Evolutionary conservation across 1,140 invertebrate species (phyloP), one percentile per base, ranked within the genome.

Genomic region (Onthophagus taurus): DNA sequence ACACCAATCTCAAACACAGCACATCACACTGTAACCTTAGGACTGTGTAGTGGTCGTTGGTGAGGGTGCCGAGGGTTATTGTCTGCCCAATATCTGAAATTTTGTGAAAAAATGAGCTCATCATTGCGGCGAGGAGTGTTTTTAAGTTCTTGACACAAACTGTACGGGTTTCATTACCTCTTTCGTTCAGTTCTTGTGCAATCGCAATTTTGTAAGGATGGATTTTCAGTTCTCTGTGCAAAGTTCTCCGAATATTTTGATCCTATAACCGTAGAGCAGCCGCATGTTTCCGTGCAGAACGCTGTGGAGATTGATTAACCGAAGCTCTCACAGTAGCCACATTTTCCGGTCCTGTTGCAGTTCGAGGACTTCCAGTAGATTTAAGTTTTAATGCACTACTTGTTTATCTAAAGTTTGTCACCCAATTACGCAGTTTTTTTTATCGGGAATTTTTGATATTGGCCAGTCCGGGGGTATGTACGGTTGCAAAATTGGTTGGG

Each of bases 11-110:
- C 34, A 16, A 38, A 55, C 14, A 55, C 31, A 26, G 42, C 54
- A 57, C 48, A 54, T 53, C 58, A 61, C 36, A 62, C 55, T 31
- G 50, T 44, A 45, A 60, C 52, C 53, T 58, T 61, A 13, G 47
- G 43, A 47, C 49, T 49, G 45, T 60, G 60, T 26, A 64, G 45
- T 47, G 46, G 52, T 31, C 48, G 42, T 52, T 61, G 45, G 46
- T 61, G 56, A 45, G 58, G 44, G 35, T 54, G 44, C 42, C 42
- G 46, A 9, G 59, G 56, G 50, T 63, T 63, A 26, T 45, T 38
- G 18, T 18, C 41, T 37, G 47, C 24, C 50, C 55, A 62, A 45
- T 52, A 58, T 24, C 47, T 38, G 42, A 49, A 58, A 51, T 63
- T 64, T 37, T 61, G 52, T 36, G 58, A 59, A 45, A 16, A 14